These are phyloP conservation scores for Periparus ater DNA, from an alignment of 2,797 vertebrate species.

Conservation along the genomic window DNA sequence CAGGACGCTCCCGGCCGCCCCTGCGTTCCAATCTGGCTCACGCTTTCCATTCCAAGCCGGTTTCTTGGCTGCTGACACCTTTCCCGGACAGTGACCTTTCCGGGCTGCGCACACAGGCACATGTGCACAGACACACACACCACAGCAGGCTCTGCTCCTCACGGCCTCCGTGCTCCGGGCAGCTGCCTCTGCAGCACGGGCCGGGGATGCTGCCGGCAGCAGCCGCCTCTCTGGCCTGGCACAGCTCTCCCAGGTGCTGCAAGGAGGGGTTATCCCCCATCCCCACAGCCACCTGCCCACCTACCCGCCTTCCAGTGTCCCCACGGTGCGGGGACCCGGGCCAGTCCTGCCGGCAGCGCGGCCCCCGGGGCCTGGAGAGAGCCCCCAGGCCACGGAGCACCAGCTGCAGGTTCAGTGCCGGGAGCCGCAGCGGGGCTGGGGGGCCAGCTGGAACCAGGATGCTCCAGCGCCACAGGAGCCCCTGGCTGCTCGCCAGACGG, in stretches of 20 bases:
- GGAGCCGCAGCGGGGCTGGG: background rate
- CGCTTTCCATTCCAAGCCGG: background rate
- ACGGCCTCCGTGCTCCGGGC: rapidly evolving
- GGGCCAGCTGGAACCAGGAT: background rate
- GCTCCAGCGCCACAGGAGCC: background rate
- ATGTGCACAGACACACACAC: background rate
- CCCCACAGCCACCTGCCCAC: rapidly evolving
- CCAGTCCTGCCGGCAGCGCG: background rate
- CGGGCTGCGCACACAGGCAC: rapidly evolving
- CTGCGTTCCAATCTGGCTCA: background rate
- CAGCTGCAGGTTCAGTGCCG: background rate
- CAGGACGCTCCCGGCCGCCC: background rate
- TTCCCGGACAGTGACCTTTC: background rate
- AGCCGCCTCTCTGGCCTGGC: rapidly evolving
- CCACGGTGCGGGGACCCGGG: background rate
- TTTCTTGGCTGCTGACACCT: slow-evolving; percentile 22
- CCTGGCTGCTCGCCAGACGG: background rate
- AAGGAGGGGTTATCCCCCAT: background rate
- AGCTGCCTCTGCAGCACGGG: rapidly evolving
- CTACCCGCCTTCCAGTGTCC: rapidly evolving
- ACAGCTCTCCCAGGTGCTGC: background rate
- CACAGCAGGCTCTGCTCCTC: background rate
- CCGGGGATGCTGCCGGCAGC: rapidly evolving
- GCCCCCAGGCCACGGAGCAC: rapidly evolving
- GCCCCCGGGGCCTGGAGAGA: background rate